These are phyloP conservation scores for Schrankia costaestrigalis DNA, from an alignment of 2,888 invertebrate genomes.

Conservation along the genomic window DNA sequence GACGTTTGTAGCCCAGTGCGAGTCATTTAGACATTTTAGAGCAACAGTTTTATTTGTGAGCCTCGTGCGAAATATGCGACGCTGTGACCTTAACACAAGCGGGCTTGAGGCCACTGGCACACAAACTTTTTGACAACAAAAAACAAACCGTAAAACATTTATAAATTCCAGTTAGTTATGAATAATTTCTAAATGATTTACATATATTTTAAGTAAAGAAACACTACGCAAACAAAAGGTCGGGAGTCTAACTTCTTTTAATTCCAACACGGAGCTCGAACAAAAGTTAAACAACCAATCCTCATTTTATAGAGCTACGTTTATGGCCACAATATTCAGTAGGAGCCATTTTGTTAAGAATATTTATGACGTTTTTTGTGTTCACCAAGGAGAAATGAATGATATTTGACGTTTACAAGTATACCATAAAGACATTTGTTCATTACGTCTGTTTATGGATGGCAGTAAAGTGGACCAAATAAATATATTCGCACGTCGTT, in stretches of 20 bases:
- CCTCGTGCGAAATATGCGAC: conserved; percentile 30
- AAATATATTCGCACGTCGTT: conserved; percentile 65
- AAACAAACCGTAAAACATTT: conserved; percentile 59
- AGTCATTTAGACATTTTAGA: conserved; percentile 56
- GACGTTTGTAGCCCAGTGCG: conserved; percentile 47
- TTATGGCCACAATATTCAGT: conserved; percentile 76
- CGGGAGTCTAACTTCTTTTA: conserved; percentile 63
- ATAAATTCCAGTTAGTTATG: conserved; percentile 70
- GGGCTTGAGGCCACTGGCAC: conserved; percentile 29
- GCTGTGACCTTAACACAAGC: conserved; percentile 23
- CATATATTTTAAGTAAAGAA: conserved; percentile 65
- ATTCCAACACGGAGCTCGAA: conserved; percentile 61
- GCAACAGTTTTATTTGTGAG: conserved; percentile 41
- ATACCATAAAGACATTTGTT: conserved; percentile 74
- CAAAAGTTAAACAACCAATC: conserved; percentile 73
- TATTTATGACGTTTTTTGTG: conserved; percentile 76
- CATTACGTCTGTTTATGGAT: conserved; percentile 65
- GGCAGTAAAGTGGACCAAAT: conserved; percentile 56
- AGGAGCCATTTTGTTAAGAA: conserved; percentile 75
- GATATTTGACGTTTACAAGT: conserved; percentile 76
- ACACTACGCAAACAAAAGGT: conserved; percentile 63
- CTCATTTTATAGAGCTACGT: conserved; percentile 71
- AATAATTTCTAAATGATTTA: conserved; percentile 70
- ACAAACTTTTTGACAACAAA: conserved; percentile 33
- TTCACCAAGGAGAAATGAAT: conserved; percentile 59